Evolutionary conservation across 37 sponge, comb jelly and placozoan species (phyloP), one percentile per base, ranked within the genome.

Genomic region (Cliona cf. orientalis): DNA sequence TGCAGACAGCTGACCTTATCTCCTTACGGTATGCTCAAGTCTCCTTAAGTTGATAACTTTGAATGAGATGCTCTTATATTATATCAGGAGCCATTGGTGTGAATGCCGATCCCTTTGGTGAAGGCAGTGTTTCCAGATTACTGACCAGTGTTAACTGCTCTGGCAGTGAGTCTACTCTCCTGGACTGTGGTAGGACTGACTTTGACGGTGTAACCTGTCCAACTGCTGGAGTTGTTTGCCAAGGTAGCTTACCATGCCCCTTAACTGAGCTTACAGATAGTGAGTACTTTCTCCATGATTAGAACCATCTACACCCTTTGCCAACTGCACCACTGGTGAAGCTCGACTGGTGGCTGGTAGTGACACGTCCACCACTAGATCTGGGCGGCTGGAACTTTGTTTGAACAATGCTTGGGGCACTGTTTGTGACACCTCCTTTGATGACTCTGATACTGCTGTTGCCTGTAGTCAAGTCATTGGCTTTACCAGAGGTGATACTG

Each of bases 1-100:
- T 84, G 84, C 58, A 35, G 42, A 41, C 84, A 84, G 23, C 66
- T 75, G 0, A 69, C 76, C 35, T 75, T 84, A 42, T 84, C 84
- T 41, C 59, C 76, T 25, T 75, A 84, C 56, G 84, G 84, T 84
- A 68, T 26, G 29, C 32, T 19, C 56, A 53, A 53, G 12, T 21
- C 12, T 53, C 19, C 12, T 53, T 21, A 21, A 53, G 12, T 53
- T 21, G 12, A 61, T 61, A 61, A 32, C 31, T 31, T 17, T 12
- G 28, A 5, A 23, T 61, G 4, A 67, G 6, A 4, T 38, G 5
- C 69, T 38, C 19, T 67, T n/a, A n/a, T n/a, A n/a, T 53, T 49
- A 42, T n/a, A 26, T 1, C 66, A 78, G 78, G 78, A 41, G 78
- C 78, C 23, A 78, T 78, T 65, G 17, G 1, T 65, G 46, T 78